These are phyloP conservation scores for Hemicordylus capensis DNA, from an alignment of 2,113 vertebrate genomes.

Conservation along the genomic window DNA sequence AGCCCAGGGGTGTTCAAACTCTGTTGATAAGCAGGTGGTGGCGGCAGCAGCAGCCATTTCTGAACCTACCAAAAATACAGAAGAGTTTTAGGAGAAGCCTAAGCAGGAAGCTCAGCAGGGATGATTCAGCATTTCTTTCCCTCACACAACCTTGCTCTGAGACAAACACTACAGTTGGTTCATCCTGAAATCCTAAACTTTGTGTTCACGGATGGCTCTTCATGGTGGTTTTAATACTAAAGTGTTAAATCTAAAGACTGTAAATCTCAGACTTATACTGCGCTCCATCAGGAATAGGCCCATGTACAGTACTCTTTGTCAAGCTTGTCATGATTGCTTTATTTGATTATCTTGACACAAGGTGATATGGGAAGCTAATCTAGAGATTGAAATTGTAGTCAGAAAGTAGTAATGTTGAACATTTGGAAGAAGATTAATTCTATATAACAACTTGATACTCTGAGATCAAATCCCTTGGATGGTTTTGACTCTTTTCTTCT, in stretches of 20 bases:
- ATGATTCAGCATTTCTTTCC: too few species aligned
- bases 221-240: not conserved
- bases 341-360: not conserved
- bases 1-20: too few species aligned
- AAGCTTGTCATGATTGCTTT: not conserved
- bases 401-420: not conserved
- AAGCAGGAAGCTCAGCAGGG: too few species aligned
- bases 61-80: too few species aligned
- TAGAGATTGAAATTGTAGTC: not conserved
- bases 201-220: not conserved
- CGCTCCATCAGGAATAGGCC: conserved; percentile 14
- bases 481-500: not conserved
- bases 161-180: not conserved
- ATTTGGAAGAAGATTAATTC: not conserved
- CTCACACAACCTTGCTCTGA: too few species aligned
- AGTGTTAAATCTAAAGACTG: too few species aligned
- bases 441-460: not conserved
- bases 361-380: not conserved
- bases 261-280: not conserved
- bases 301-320: conserved; percentile 33
- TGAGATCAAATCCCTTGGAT: not conserved
- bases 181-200: not conserved
- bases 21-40: too few species aligned
- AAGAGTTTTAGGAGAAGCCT: too few species aligned
- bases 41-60: too few species aligned